Conservation (phyloP, 2,888 invertebrate genomes). For the Melanophora roralis region DNA sequence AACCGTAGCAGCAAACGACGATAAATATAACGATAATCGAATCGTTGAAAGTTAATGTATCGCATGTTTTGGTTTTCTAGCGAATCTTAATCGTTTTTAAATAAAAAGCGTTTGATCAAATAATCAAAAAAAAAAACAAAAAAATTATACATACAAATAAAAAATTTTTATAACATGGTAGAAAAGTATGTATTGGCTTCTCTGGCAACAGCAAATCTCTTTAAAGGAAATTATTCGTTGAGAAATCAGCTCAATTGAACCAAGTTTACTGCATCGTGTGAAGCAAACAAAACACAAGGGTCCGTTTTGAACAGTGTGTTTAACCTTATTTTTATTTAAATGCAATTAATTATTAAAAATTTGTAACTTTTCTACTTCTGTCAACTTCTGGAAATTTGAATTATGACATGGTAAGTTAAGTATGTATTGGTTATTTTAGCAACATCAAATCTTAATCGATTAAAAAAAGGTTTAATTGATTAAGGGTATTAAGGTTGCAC, state of each 20-base stretch:
- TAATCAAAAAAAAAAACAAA: too few relatives aligned
- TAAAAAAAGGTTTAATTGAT: constrained; percentile 49
- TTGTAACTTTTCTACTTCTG: constrained; percentile 57
- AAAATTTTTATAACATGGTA: constrained; percentile 61
- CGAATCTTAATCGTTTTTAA: too few relatives aligned
- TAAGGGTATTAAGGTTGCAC: constrained; percentile 63
- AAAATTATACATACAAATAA: too few relatives aligned
- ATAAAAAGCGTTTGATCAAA: too few relatives aligned
- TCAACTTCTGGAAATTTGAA: not conserved
- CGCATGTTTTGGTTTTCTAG: too few relatives aligned
- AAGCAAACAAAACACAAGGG: too few relatives aligned
- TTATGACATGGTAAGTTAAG: constrained; percentile 61
- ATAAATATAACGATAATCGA: too few relatives aligned
- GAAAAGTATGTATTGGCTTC: constrained; percentile 37
- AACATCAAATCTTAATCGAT: constrained; percentile 68
- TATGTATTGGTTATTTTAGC: constrained; percentile 63
- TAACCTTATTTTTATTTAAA: not conserved
- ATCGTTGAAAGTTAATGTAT: too few relatives aligned
- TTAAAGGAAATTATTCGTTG: constrained; percentile 59
- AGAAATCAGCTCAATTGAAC: too few relatives aligned
- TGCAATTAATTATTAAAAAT: not conserved
- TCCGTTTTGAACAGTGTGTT: constrained; percentile 57
- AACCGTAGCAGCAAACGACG: too few relatives aligned
- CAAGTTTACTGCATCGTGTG: too few relatives aligned
- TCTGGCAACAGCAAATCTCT: constrained; percentile 67